Percentiles rank a stretch among this genome's conserved stretches.
phyloP scores from a whole-genome alignment of 2,797 vertebrate species.

The Poeciliopsis gracilis region DNA sequence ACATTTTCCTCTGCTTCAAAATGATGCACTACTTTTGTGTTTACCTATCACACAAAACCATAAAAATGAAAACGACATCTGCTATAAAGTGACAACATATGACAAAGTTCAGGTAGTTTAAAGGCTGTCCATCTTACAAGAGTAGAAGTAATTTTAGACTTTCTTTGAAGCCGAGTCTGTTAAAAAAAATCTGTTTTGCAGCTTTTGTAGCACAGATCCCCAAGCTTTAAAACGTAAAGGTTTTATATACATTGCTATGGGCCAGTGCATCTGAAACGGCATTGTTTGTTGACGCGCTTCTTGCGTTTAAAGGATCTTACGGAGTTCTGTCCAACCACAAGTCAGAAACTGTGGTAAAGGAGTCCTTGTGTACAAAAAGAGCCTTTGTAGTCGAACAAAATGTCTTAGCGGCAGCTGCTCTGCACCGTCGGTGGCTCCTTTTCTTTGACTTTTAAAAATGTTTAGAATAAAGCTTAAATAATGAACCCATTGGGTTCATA shows the following conservation, averaged over 20 bases:
- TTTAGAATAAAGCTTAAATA: constrained; percentile 22
- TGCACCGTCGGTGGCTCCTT: constrained; percentile 17
- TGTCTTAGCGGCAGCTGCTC: constrained; percentile 25
- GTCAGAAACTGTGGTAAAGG: constrained; percentile 25
- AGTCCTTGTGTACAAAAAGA: constrained; percentile 22
- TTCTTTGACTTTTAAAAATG: constrained; percentile 20
- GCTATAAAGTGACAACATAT: neutral
- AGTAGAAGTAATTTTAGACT: neutral
- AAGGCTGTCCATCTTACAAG: neutral
- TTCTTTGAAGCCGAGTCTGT: neutral
- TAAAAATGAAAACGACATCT: neutral
- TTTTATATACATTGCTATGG: constrained; percentile 28
- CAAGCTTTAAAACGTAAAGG: constrained; percentile 19
- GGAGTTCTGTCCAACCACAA: constrained; percentile 44
- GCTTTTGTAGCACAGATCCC: neutral
- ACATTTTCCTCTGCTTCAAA: neutral
- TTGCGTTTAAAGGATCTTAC: constrained; percentile 44
- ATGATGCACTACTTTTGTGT: neutral
- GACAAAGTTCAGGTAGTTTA: neutral
- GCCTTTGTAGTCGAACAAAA: constrained; percentile 20
- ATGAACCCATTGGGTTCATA: constrained; percentile 15
- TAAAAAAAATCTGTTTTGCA: constrained; percentile 15
- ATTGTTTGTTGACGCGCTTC: constrained; percentile 9
- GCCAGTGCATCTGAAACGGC: constrained; percentile 11
- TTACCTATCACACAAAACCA: neutral